Percentiles rank a stretch among this genome's conserved stretches.
Evolutionary conservation across 35 echinoderm and acorn worm species (phyloP).

Genomic region (Chiridota heheva): DNA sequence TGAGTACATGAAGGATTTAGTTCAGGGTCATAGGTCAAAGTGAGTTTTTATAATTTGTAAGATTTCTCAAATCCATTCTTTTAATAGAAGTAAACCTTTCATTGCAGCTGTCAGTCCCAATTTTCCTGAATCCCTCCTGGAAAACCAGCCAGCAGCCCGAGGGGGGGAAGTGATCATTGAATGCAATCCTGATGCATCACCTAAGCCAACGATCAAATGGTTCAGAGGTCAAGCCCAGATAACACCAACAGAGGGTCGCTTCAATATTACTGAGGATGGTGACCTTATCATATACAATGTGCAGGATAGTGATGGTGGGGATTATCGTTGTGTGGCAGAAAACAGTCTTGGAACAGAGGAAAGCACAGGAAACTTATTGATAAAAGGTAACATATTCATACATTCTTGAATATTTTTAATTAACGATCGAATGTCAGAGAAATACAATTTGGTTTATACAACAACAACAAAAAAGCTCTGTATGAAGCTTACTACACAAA

Average conservation of each 20-base stretch:
- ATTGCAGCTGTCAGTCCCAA: conserved; percentile 72
- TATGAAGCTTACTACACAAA: too few species aligned
- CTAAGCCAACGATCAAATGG: conserved; percentile 78
- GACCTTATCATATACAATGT: conserved; percentile 68
- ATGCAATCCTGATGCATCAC: conserved; percentile 73
- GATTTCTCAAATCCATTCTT: not conserved
- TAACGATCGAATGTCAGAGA: not conserved
- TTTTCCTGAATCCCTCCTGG: conserved; percentile 39
- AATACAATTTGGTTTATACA: too few species aligned
- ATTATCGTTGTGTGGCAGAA: conserved; percentile 58
- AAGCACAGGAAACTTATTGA: conserved; percentile 49
- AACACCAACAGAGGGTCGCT: conserved; percentile 31
- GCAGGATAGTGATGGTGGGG: conserved; percentile 55
- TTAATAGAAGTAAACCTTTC: not conserved
- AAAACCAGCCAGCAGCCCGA: conserved; percentile 73
- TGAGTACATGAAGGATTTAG: too few species aligned
- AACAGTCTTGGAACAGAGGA: conserved; percentile 36
- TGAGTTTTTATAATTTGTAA: too few species aligned
- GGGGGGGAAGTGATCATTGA: conserved; percentile 56
- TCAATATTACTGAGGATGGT: conserved; percentile 46
- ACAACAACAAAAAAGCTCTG: too few species aligned
- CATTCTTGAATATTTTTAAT: too few species aligned
- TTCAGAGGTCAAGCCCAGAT: conserved; percentile 18
- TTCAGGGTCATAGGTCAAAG: too few species aligned
- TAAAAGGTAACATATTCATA: conserved; percentile 66